Evolutionary conservation across 2,888 invertebrate genomes (phyloP).

Genomic region (Peribatodes rhomboidaria): DNA sequence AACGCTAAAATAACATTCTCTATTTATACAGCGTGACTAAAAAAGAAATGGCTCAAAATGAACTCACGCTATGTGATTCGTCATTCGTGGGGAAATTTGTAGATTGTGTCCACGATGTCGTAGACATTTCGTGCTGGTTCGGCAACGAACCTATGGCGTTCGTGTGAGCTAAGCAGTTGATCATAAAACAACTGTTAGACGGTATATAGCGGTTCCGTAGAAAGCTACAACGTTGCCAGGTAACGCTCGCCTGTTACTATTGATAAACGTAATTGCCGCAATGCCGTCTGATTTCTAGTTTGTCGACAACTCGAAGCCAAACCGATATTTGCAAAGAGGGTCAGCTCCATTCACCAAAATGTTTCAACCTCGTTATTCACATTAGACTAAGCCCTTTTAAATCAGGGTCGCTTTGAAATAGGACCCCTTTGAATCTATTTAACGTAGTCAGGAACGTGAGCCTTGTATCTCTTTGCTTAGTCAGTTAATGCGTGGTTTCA

Average conservation of each 20-base stretch:
- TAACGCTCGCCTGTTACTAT: slow-evolving; percentile 54
- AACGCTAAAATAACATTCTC: slow-evolving; percentile 63
- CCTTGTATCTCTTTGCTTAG: slow-evolving; percentile 43
- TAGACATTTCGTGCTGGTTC: slow-evolving; percentile 76
- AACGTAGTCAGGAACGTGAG: slow-evolving; percentile 51
- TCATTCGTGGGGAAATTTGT: slow-evolving; percentile 71
- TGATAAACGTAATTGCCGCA: slow-evolving; percentile 55
- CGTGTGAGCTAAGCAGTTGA: slow-evolving; percentile 48
- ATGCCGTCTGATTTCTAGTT: slow-evolving; percentile 58
- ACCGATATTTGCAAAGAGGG: slow-evolving; percentile 71
- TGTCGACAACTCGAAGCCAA: slow-evolving; percentile 63
- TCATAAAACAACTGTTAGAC: slow-evolving; percentile 59
- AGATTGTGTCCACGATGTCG: slow-evolving; percentile 73
- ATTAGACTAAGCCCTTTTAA: slow-evolving; percentile 78
- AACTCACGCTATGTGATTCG: slow-evolving; percentile 78
- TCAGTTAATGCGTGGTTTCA: slow-evolving; percentile 29
- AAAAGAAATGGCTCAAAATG: slow-evolving; percentile 69
- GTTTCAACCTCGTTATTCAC: slow-evolving; percentile 78
- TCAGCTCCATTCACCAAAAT: slow-evolving; percentile 75
- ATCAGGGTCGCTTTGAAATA: slow-evolving; percentile 71
- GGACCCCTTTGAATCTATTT: slow-evolving; percentile 69
- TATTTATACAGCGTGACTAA: slow-evolving; percentile 61
- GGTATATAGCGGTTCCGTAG: slow-evolving; percentile 50
- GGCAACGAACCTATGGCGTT: slow-evolving; percentile 51
- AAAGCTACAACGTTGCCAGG: slow-evolving; percentile 49